Evolutionary conservation across 2,113 vertebrate species (phyloP).

Genomic region (Gnathonemus longibarbis): DNA sequence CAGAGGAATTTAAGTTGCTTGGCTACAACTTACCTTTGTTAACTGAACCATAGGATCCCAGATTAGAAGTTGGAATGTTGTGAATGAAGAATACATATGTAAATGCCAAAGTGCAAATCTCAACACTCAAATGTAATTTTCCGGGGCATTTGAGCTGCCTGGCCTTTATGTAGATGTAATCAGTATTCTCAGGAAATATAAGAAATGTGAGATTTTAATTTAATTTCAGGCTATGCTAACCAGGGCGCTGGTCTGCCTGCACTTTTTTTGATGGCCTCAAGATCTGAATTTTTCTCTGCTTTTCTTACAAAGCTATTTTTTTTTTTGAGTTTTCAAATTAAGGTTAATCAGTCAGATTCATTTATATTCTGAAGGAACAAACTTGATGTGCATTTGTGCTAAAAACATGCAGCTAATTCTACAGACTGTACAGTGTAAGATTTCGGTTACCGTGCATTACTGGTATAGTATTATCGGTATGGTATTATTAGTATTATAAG

Average conservation of each 20-base stretch:
- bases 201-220: background rate
- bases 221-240: background rate
- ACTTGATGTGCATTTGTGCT: background rate
- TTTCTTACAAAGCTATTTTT: background rate
- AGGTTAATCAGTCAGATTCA: background rate
- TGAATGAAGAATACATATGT: background rate
- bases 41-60: background rate
- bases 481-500: background rate
- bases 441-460: background rate
- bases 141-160: background rate
- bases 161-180: constrained; percentile 1
- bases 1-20: background rate
- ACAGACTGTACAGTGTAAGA: background rate
- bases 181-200: background rate
- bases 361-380: background rate
- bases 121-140: background rate
- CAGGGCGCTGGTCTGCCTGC: background rate
- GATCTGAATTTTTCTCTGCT: background rate
- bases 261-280: background rate
- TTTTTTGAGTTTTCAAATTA: background rate
- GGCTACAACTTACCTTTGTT: background rate
- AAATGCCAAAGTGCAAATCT: background rate
- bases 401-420: background rate
- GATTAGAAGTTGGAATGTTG: background rate
- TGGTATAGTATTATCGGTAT: background rate